Percentiles rank a stretch among this genome's conserved stretches.
Conservation (phyloP, 2,797 vertebrate genomes). For the Hozukius guyotensis region DNA sequence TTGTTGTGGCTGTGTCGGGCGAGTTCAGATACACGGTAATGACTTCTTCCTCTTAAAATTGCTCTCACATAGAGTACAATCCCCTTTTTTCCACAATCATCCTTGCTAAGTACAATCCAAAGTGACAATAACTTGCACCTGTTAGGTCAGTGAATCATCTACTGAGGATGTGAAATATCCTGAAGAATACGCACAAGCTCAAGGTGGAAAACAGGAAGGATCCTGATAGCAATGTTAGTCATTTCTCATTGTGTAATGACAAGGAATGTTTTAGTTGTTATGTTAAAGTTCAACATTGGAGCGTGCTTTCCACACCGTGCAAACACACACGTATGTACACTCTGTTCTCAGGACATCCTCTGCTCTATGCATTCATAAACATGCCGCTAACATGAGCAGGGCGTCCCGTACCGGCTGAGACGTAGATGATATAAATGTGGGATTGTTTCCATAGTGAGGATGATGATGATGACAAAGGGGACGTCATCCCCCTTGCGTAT, state of each 20-base stretch:
- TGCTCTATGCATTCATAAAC: background rate
- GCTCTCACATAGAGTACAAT: background rate
- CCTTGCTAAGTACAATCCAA: background rate
- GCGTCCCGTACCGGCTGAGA: background rate
- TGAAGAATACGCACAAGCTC: background rate
- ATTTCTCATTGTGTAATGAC: background rate
- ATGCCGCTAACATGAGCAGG: background rate
- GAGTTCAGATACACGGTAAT: background rate
- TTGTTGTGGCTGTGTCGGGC: background rate
- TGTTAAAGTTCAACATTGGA: background rate
- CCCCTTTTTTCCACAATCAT: background rate
- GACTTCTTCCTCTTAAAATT: conserved; percentile 5
- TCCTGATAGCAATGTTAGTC: background rate
- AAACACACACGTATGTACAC: background rate
- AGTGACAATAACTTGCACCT: background rate
- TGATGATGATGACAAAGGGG: conserved; percentile 4
- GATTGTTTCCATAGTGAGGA: conserved; percentile 1
- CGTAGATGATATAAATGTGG: background rate
- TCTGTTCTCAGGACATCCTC: background rate
- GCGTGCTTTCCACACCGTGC: background rate
- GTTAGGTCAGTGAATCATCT: conserved; percentile 2
- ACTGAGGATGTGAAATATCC: background rate
- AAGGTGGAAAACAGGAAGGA: background rate
- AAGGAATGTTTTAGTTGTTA: background rate
- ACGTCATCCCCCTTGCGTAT: conserved; percentile 1